A percentile compares a stretch with the other conserved stretches of the same genome.
Conservation (phyloP, 1,140 invertebrate genomes). For the Meloidogyne exigua region DNA sequence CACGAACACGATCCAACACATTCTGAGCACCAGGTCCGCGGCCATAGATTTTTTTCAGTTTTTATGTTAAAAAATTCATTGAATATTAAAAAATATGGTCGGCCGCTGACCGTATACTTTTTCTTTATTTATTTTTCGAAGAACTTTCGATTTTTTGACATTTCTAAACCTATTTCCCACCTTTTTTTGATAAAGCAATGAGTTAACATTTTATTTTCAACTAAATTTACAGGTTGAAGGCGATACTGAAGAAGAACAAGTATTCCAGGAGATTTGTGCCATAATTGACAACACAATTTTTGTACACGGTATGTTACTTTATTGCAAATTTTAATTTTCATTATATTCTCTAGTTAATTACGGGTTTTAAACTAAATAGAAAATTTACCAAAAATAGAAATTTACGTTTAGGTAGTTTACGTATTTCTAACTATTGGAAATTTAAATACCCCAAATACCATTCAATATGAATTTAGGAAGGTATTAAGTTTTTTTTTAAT, state of each 20-base stretch:
- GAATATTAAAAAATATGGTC: not conserved
- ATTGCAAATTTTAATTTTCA: too few relatives aligned
- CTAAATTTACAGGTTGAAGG: conserved; percentile 52
- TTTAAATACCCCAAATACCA: too few relatives aligned
- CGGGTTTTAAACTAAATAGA: too few relatives aligned
- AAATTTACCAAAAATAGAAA: too few relatives aligned
- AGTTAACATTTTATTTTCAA: not conserved
- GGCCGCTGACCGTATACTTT: conserved; percentile 6
- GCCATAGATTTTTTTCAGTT: conserved; percentile 17
- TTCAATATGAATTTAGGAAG: too few relatives aligned
- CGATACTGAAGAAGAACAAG: conserved; percentile 48
- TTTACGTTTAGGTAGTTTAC: too few relatives aligned
- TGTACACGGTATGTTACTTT: conserved; percentile 49
- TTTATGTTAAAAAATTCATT: not conserved
- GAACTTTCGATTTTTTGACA: conserved; percentile 14
- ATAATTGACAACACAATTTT: conserved; percentile 55
- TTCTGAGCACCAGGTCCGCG: conserved; percentile 30
- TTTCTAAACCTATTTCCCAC: not conserved
- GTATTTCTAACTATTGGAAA: too few relatives aligned
- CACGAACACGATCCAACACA: not conserved
- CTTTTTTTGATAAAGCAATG: conserved; percentile 6
- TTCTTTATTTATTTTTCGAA: conserved; percentile 20
- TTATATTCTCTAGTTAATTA: too few relatives aligned
- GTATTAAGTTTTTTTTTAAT: too few relatives aligned
- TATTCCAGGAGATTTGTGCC: conserved; percentile 54